Base-by-base conservation (phyloP, 2,888 invertebrate genomes). In the Mesorhabditis belari region DNA sequence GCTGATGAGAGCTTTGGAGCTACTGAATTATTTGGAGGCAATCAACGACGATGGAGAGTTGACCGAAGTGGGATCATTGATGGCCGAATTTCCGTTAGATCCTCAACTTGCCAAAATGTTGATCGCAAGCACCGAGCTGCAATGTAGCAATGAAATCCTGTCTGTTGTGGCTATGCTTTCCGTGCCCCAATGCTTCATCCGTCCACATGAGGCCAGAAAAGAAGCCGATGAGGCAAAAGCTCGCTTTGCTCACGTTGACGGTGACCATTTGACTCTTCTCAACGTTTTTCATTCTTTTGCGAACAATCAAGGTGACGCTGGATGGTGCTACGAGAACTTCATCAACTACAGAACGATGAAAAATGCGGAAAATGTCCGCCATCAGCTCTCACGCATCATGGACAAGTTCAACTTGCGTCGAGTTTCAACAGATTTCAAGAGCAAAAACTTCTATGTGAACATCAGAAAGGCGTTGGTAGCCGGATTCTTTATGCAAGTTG, bases 261-360 rank as follows among this genome's bases (percentile, higher is more conserved):
- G n/a, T n/a, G n/a, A n/a, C n/a, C n/a, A n/a, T n/a, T 87, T 98
- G 81, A 98, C 98, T 5, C 85, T 98, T 68, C 87, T 98, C 71
- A 98, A 98, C 83, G 96, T 98, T 50, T 99, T 96, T 83, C 96
- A 98, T 82, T 96, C 98, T 25, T 99, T 98, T 83, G 98, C 98
- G 84, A 96, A 98, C 85, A 96, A n/a, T 82, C 89, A 90, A 85
- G 98, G 98, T 84, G 96, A 96, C 83, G 90, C 92, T 0, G 92
- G 93, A 83, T 99, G 98, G 98, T 98, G 96, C 82, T 98, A 95
- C 80, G 95, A 98, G 82, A 98, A 99, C 85, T 99, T 96, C 83
- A 90, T 99, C 72, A 98, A 98, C 86, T 98, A 91, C 84, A 88
- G 98, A 69, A 94, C 96, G 0, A 85, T 99, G 64, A 98, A 98